Base-by-base conservation (phyloP, 2,113 vertebrate species). In the Thalassoma bifasciatum region DNA sequence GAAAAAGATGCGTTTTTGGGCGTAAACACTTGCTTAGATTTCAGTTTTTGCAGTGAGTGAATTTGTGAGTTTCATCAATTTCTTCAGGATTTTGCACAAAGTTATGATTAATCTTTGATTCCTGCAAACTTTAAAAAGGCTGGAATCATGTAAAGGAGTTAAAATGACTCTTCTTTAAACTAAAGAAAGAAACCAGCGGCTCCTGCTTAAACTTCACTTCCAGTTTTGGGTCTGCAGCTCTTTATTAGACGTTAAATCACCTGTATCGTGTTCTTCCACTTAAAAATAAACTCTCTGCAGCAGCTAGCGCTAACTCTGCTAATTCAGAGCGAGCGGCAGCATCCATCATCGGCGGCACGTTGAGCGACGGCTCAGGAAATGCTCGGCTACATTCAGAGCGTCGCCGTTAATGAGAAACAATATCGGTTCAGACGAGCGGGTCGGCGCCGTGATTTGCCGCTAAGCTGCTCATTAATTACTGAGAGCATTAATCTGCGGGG, bases 401-500 rank as follows among this genome's bases (percentile, higher is more conserved):
- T 51, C 61, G 11, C 56, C 50, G 24, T 64, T 83, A 83, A 85
- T 74, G 77, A 82, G 84, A 75, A 83, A 84, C 86, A 82, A 75
- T 74, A 71, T 54, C 8, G 73, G 72, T 77, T 57, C 56, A 75
- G 57, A 53, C 59, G 73, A 70, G 77, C 49, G 17, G 79, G 84
- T 87, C 72, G 73, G 52, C 61, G 47, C 79, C 36, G 77, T 65
- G 79, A 73, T 86, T 83, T 56, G 60, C 72, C 56, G 59, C 76
- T 87, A 81, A 90, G 73, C 84, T 64, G 82, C 85, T 88, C 83
- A 75, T 89, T 87, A 89, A 90, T 90, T 87, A 85, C 80, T 54
- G 36, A 71, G 62, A 79, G 73, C 67, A 74, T 88, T 88, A 86
- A 87, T 91, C 82, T 84, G 78, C n/a, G 3, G 58, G 65, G 77